Conservation (phyloP, 37 sponge, comb jelly and placozoan genomes). For the Amphimedon queenslandica region DNA sequence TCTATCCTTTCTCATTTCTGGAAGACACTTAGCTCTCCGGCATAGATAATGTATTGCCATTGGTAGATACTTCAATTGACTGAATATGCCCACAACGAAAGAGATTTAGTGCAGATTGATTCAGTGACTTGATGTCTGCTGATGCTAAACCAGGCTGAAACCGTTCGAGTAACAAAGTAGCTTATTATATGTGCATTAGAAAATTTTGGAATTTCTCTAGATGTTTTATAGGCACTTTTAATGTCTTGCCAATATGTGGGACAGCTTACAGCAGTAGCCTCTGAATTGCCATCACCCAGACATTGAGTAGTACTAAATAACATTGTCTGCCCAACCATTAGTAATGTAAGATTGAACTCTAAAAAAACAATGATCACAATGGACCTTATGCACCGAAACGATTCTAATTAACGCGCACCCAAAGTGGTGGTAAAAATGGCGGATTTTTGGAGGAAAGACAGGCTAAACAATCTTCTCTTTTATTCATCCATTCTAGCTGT, state of each 20-base stretch:
- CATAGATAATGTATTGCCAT: not conserved
- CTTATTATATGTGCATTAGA: slow-evolving; percentile 18
- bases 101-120: slow-evolving; percentile 22
- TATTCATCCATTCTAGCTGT: too few relatives aligned
- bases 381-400: too few relatives aligned
- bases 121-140: slow-evolving; percentile 31
- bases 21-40: slow-evolving; percentile 17
- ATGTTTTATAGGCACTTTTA: slow-evolving; percentile 2
- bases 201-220: slow-evolving; percentile 1
- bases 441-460: too few relatives aligned
- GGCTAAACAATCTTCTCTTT: too few relatives aligned
- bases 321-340: too few relatives aligned
- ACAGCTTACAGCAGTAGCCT: too few relatives aligned
- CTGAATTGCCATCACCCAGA: too few relatives aligned
- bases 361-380: too few relatives aligned
- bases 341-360: too few relatives aligned
- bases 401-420: too few relatives aligned
- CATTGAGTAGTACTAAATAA: too few relatives aligned
- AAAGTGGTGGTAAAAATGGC: too few relatives aligned
- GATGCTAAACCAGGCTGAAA: slow-evolving; percentile 14
- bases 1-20: slow-evolving; percentile 39
- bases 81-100: slow-evolving; percentile 51
- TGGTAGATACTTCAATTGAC: not conserved
- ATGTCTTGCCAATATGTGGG: slow-evolving; percentile 6
- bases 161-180: slow-evolving; percentile 24